phyloP scores from a whole-genome alignment of 2,113 vertebrate species.

The Chroicocephalus ridibundus region DNA sequence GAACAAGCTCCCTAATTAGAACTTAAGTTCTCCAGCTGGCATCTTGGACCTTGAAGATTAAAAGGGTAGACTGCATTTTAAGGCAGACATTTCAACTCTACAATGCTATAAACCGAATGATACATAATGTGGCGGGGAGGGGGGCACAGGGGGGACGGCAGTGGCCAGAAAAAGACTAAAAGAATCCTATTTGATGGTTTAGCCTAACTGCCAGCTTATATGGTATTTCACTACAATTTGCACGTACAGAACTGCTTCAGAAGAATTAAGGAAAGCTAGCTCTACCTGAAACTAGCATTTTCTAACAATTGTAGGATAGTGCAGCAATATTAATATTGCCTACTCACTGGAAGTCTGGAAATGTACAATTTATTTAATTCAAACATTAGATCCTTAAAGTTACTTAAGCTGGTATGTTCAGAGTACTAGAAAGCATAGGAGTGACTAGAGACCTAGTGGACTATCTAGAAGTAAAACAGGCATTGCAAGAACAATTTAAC shows the following conservation, averaged over 20 bases:
- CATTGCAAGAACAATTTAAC: background rate
- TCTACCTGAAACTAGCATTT: background rate
- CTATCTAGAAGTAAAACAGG: background rate
- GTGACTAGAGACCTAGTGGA: background rate
- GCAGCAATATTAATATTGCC: background rate
- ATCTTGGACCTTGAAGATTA: background rate
- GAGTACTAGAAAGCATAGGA: background rate
- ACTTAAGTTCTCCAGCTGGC: background rate
- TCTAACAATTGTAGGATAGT: background rate
- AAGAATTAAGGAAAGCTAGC: background rate
- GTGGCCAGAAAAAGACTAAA: background rate
- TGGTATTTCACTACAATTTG: background rate
- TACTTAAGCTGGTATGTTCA: background rate
- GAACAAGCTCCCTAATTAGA: background rate
- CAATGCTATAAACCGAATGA: background rate
- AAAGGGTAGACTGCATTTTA: background rate
- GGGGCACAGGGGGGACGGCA: too few relatives aligned
- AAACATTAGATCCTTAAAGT: accelerated
- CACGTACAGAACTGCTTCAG: background rate
- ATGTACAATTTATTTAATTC: background rate
- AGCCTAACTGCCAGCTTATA: background rate
- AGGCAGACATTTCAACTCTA: background rate
- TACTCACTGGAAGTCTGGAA: background rate
- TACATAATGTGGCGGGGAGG: accelerated
- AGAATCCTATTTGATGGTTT: background rate